These are phyloP conservation scores for Excalfactoria chinensis DNA, from an alignment of 2,113 vertebrate genomes.

Conservation along the genomic window DNA sequence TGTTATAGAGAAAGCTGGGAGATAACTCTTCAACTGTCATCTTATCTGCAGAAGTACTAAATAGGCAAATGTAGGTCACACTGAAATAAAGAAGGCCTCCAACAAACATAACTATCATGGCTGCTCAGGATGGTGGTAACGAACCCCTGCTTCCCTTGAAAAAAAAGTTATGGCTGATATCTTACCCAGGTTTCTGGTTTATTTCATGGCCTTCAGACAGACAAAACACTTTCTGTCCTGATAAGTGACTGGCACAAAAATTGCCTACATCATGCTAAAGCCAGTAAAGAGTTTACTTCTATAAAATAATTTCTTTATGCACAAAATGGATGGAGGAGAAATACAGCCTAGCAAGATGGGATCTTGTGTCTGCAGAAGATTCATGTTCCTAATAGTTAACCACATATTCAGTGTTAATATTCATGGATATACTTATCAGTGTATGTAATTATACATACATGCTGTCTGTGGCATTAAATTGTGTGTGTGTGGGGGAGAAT, in stretches of 20 bases:
- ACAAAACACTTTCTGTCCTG: background rate
- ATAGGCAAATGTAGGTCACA: background rate
- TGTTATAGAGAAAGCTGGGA: background rate
- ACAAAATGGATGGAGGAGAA: background rate
- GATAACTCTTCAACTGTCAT: background rate
- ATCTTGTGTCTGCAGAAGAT: background rate
- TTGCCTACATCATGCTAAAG: background rate
- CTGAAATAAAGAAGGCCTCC: background rate
- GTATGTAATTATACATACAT: background rate
- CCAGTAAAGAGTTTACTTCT: background rate
- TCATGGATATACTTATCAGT: background rate
- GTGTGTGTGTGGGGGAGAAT: too few species aligned
- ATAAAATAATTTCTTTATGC: background rate
- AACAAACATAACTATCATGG: background rate
- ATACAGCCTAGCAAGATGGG: background rate
- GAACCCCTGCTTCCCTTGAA: background rate
- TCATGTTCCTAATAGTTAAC: background rate
- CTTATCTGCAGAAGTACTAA: background rate
- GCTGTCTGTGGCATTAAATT: background rate
- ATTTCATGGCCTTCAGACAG: background rate
- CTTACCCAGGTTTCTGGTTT: background rate
- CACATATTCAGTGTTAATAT: background rate
- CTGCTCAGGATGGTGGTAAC: background rate
- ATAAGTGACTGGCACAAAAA: background rate
- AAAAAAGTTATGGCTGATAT: background rate